Conservation (phyloP, 1,140 invertebrate genomes). For the Hesperophylax magnus region DNA sequence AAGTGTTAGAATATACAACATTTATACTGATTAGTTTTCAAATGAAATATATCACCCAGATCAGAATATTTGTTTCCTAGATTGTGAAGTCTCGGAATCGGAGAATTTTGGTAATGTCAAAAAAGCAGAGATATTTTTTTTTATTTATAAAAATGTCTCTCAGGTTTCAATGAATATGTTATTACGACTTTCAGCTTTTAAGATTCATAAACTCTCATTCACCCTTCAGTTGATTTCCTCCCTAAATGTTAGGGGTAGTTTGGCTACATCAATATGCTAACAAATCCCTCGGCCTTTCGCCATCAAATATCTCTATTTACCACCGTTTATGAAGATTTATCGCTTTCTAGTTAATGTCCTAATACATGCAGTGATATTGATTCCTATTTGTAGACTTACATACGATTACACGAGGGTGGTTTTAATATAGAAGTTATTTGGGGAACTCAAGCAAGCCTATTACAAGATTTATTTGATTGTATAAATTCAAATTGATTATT, state of each 20-base stretch:
- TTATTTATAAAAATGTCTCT: no score
- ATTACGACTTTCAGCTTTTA: no score
- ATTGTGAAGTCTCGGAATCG: no score
- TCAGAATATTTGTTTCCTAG: no score
- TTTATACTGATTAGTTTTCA: no score
- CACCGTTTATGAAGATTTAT: slow-evolving; percentile 56
- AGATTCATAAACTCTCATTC: not conserved
- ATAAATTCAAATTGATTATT: not conserved
- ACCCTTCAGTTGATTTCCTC: not conserved
- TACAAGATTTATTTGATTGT: slow-evolving; percentile 4
- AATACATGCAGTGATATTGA: slow-evolving; percentile 56
- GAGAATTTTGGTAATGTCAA: no score
- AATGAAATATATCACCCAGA: no score
- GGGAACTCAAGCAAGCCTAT: slow-evolving; percentile 2
- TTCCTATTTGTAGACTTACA: slow-evolving; percentile 57
- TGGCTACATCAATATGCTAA: slow-evolving; percentile 24
- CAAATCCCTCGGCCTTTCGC: slow-evolving; percentile 17
- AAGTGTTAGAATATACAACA: no score
- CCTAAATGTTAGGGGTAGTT: not conserved
- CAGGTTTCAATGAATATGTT: no score
- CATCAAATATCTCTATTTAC: slow-evolving; percentile 56
- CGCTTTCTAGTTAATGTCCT: slow-evolving; percentile 53
- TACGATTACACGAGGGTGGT: slow-evolving; percentile 52
- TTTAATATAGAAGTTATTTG: not conserved
- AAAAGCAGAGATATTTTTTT: no score